These are phyloP conservation scores for Saturnia pavonia DNA, from an alignment of 2,888 invertebrate genomes.

Conservation along the genomic window DNA sequence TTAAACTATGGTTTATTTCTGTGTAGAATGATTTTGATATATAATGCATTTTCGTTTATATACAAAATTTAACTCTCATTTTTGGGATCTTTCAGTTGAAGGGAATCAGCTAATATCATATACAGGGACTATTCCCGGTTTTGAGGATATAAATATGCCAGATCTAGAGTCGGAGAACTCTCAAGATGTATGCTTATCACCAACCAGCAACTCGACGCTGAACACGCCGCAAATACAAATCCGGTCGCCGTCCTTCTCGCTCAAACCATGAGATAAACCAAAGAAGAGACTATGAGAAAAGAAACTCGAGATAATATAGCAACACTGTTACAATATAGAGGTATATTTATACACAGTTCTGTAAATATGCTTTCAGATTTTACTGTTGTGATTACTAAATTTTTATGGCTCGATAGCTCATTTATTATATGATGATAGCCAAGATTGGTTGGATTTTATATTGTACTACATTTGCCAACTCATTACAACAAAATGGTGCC, in stretches of 20 bases:
- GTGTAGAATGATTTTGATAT: not conserved
- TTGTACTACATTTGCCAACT: not conserved
- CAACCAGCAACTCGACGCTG: constrained; percentile 54
- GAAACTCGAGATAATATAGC: constrained; percentile 24
- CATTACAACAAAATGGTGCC: constrained; percentile 30
- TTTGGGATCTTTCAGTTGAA: constrained; percentile 71
- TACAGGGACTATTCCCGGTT: constrained; percentile 80
- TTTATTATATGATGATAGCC: too few species aligned
- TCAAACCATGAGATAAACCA: constrained; percentile 52
- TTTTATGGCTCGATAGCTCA: too few species aligned
- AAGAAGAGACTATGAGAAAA: constrained; percentile 35
- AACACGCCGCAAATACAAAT: constrained; percentile 69
- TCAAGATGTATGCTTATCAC: constrained; percentile 51
- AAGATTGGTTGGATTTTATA: not conserved
- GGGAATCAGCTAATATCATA: constrained; percentile 81
- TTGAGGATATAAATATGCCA: constrained; percentile 74
- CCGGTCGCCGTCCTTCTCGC: constrained; percentile 58
- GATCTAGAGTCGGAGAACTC: constrained; percentile 65
- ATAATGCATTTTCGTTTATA: not conserved
- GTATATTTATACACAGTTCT: constrained; percentile 11
- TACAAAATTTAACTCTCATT: constrained; percentile 20
- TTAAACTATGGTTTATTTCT: not conserved
- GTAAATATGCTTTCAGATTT: constrained; percentile 15
- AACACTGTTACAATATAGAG: not conserved
- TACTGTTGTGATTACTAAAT: too few species aligned